Evolutionary conservation across 2,888 invertebrate genomes (phyloP).

Genomic region (Cheiracanthium punctorium): DNA sequence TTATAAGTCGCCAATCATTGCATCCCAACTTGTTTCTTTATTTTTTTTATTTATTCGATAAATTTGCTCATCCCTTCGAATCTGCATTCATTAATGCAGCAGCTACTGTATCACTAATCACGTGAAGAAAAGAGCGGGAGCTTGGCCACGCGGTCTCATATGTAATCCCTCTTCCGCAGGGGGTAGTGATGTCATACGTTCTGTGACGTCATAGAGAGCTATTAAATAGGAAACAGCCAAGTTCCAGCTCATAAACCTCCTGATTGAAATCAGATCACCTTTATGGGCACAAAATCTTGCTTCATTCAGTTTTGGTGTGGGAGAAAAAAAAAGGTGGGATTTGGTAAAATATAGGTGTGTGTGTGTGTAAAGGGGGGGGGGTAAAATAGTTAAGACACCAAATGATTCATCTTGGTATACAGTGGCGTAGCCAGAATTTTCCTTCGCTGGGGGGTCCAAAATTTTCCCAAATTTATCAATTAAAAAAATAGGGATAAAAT

Average conservation of each 20-base stretch:
- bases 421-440: too few species aligned
- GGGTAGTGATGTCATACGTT: constrained; percentile 33
- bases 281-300: not conserved
- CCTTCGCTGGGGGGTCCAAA: too few species aligned
- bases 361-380: too few species aligned
- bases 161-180: constrained; percentile 35
- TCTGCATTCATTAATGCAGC: constrained; percentile 19
- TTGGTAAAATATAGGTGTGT: too few species aligned
- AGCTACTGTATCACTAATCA: constrained; percentile 29
- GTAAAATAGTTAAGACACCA: too few species aligned
- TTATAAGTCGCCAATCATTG: constrained; percentile 30
- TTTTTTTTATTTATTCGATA: not conserved
- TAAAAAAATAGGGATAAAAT: too few species aligned
- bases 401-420: too few species aligned
- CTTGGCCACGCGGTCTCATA: constrained; percentile 24
- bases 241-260: constrained; percentile 19
- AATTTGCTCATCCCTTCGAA: constrained; percentile 35
- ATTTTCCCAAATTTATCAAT: too few species aligned
- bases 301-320: too few species aligned
- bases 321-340: too few species aligned
- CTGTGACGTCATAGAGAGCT: constrained; percentile 55
- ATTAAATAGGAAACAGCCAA: constrained; percentile 23
- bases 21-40: too few species aligned
- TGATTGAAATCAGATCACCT: constrained; percentile 22
- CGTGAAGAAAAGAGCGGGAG: not conserved